Conservation (phyloP, 2,113 vertebrate species). For the Cardinalis cardinalis region DNA sequence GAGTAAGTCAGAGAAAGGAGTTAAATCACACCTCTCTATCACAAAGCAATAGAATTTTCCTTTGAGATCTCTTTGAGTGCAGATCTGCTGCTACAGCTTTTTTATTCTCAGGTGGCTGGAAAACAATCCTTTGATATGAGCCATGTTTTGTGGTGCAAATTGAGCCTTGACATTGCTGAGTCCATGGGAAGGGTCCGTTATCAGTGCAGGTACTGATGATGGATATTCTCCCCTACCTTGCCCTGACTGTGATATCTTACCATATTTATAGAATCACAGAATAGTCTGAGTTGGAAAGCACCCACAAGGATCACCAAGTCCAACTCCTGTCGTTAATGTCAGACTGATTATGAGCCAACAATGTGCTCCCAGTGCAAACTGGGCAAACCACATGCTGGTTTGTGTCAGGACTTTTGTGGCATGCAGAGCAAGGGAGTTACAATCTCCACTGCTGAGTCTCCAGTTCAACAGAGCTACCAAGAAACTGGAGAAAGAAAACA, state of each 20-base stretch:
- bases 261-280: neutral
- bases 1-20: neutral
- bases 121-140: neutral
- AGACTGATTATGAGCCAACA: rapidly evolving
- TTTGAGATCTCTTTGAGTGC: neutral
- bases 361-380: neutral
- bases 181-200: neutral
- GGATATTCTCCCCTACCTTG: neutral
- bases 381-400: neutral
- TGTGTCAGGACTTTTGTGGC: neutral
- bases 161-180: rapidly evolving
- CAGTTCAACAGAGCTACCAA: neutral
- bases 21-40: neutral
- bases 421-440: neutral
- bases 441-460: neutral
- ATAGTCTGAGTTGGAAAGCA: neutral
- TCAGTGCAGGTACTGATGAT: neutral
- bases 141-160: neutral
- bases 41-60: neutral
- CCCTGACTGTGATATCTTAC: neutral
- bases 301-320: neutral
- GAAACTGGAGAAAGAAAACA: neutral
- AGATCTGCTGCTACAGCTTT: neutral
- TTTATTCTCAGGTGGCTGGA: neutral
- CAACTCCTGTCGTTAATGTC: neutral